Percentiles rank a stretch among this genome's conserved stretches.
Evolutionary conservation across 2,113 vertebrate species (phyloP).

Genomic region (Pseudopodoces humilis): DNA sequence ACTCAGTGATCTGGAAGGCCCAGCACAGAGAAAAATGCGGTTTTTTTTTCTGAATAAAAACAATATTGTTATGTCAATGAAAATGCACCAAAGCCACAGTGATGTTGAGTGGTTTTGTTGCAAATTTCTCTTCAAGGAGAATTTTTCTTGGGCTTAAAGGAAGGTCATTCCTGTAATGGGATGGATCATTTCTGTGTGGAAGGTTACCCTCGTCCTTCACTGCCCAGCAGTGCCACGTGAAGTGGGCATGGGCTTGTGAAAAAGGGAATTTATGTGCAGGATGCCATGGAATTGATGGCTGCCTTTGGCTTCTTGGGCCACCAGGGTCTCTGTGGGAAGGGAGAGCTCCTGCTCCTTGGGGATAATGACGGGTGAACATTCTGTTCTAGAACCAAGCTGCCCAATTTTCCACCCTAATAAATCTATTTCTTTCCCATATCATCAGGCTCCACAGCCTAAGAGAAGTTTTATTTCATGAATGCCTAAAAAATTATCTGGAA

Average conservation of each 20-base stretch:
- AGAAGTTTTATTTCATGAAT: background rate
- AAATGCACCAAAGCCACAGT: background rate
- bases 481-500: background rate
- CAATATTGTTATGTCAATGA: background rate
- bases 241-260: fast-evolving
- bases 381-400: background rate
- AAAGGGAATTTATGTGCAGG: background rate
- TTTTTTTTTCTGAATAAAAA: background rate
- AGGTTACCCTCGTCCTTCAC: background rate
- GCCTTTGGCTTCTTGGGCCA: background rate
- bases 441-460: background rate
- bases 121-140: background rate
- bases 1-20: background rate
- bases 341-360: background rate
- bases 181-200: background rate
- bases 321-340: background rate
- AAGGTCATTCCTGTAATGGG: background rate
- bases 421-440: background rate
- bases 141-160: background rate
- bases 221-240: background rate
- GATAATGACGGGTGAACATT: background rate
- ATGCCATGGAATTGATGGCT: background rate
- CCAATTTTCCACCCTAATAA: background rate
- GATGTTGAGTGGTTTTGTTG: background rate
- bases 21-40: background rate